phyloP scores from a whole-genome alignment of 2,797 vertebrate species.

The Micrastur ruficollis region DNA sequence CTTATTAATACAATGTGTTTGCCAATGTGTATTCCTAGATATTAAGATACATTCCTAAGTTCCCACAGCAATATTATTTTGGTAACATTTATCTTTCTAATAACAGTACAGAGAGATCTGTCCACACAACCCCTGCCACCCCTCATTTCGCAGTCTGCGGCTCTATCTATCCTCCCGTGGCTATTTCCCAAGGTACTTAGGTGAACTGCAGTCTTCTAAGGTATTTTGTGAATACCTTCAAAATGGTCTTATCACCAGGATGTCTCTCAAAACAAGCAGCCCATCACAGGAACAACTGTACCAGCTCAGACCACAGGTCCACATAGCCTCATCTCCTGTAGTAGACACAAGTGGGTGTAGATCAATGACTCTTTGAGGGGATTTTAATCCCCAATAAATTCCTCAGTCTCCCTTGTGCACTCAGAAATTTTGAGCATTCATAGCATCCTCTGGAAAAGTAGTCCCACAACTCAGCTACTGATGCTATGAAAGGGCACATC shows the following conservation, averaged over 20 bases:
- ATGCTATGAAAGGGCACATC: background rate
- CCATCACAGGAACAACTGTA: background rate
- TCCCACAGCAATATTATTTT: slow-evolving; percentile 36
- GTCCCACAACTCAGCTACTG: background rate
- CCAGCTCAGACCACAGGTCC: background rate
- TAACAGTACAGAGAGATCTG: background rate
- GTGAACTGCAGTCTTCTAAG: background rate
- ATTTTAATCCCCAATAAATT: background rate
- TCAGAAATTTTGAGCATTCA: background rate
- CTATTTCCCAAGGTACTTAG: background rate
- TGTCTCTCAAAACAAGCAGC: background rate
- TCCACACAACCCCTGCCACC: background rate
- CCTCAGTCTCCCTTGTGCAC: background rate
- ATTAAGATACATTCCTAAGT: background rate
- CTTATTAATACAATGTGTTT: slow-evolving; percentile 16
- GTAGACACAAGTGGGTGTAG: background rate
- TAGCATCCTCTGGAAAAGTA: background rate
- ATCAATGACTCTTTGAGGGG: background rate
- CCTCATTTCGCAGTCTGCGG: background rate
- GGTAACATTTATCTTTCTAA: slow-evolving; percentile 28
- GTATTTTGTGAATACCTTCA: background rate
- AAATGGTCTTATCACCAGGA: background rate
- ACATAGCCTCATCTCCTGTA: background rate
- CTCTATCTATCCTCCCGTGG: background rate
- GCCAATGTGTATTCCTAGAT: slow-evolving; percentile 37